Evolutionary conservation across 2,113 vertebrate genomes (phyloP), one percentile per base, ranked within the genome.

Genomic region (Lamprotornis superbus): DNA sequence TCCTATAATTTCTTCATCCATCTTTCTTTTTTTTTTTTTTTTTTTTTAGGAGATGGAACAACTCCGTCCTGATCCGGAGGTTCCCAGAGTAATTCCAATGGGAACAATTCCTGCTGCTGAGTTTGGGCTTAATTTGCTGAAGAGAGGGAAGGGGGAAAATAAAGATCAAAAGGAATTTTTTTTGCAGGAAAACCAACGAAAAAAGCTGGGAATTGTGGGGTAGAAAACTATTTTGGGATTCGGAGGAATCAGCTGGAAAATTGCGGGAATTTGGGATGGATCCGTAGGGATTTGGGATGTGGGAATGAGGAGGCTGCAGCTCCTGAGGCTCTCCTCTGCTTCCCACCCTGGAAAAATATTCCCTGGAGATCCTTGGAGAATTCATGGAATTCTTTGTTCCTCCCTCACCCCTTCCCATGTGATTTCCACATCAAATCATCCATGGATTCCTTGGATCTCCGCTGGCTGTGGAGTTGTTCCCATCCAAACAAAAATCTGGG

Each of bases 161-260:
- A 18, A 37, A 87, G 75, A 90, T 96, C 71, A 88, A 88, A 95
- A 64, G 70, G 71, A 76, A 57, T 7, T 60, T 85, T 91, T 75
- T 87, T 39, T 39, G 63, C 28, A 28, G 71, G 47, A 77, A 77
- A 89, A 83, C 24, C 5, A 0, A 61, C 9, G 1, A 35, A 4
- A 47, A 59, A 1, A 4, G 49, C 83, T 69, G 76, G 3, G 6
- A 65, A n/a, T 12, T 20, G 33, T 4, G 15, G 27, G 22, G 22
- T 19, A 20, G 12, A 1, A 12, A 92, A 25, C 53, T 90, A 33
- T 69, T 95, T 89, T 87, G 59, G 63, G 57, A 14, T 56, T 61
- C 8, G 1, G 53, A 53, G 55, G 57, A 73, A 63, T 14, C 47
- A 33, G 27, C 47, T 73, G 8, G 16, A 63, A 73, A 73, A 37